Conservation (phyloP, 2,113 vertebrate species). For the Python bivittatus region DNA sequence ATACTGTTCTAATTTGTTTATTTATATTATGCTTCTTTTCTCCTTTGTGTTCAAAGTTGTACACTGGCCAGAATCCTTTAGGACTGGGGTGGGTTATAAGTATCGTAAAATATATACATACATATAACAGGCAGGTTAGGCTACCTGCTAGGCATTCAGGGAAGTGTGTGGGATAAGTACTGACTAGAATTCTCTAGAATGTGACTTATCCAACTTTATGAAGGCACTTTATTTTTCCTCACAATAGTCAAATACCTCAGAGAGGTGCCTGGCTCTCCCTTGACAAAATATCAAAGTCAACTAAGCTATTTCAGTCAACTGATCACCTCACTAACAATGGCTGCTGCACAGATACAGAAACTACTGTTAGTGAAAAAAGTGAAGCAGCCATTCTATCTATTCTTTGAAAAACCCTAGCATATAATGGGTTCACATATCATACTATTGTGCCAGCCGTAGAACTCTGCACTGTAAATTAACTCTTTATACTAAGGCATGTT, state of each 20-base stretch:
- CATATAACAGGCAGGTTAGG: neutral
- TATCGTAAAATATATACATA: neutral
- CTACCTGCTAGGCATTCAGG: neutral
- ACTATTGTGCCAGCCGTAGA: neutral
- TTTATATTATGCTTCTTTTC: neutral
- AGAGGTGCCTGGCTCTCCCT: neutral
- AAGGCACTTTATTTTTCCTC: neutral
- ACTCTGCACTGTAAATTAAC: neutral
- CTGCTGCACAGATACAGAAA: neutral
- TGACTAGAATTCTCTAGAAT: neutral
- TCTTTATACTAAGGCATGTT: neutral
- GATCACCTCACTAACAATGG: neutral
- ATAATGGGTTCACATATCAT: neutral
- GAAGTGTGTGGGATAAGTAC: neutral
- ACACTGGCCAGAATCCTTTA: neutral
- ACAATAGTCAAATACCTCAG: neutral
- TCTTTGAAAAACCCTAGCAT: neutral
- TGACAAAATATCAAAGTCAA: neutral
- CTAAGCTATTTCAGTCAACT: neutral
- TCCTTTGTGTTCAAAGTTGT: neutral
- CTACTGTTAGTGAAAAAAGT: neutral
- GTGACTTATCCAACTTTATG: neutral
- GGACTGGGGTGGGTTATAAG: neutral
- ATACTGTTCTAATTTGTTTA: neutral
- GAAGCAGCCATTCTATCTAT: neutral